These are phyloP conservation scores for Hypocryptadius cinnamomeus DNA, from an alignment of 2,113 vertebrate species.

Conservation along the genomic window DNA sequence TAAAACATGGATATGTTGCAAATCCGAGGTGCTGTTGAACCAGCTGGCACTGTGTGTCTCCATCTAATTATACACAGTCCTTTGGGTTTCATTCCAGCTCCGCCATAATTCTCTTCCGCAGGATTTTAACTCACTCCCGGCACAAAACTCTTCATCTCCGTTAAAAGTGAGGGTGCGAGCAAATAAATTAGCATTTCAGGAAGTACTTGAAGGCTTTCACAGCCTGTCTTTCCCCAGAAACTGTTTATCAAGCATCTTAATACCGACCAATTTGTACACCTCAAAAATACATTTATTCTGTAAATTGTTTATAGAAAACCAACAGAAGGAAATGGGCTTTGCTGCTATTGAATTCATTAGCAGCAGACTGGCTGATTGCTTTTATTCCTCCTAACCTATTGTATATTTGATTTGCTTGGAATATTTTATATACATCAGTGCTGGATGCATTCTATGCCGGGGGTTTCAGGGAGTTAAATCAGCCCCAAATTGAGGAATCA, in stretches of 20 bases:
- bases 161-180: background rate
- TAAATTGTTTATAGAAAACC: conserved; percentile 65
- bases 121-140: conserved; percentile 9
- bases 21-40: background rate
- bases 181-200: background rate
- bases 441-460: accelerated
- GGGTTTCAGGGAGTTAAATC: background rate
- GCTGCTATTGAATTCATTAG: conserved; percentile 62
- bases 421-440: background rate
- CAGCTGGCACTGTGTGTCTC: background rate
- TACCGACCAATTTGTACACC: conserved; percentile 44
- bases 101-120: background rate
- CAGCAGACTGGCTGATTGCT: conserved; percentile 27
- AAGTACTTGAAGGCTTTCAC: conserved; percentile 39
- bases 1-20: background rate
- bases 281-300: conserved; percentile 57
- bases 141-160: background rate
- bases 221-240: conserved; percentile 37
- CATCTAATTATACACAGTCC: background rate
- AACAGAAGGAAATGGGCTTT: conserved; percentile 56
- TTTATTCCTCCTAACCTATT: conserved; percentile 35
- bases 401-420: conserved; percentile 20
- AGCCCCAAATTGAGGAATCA: background rate
- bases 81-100: background rate
- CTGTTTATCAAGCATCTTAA: conserved; percentile 61